Percentiles rank a stretch among this genome's conserved stretches.
These are phyloP conservation scores for Labrus mixtus DNA, from an alignment of 2,113 vertebrate genomes.

Conservation along the genomic window DNA sequence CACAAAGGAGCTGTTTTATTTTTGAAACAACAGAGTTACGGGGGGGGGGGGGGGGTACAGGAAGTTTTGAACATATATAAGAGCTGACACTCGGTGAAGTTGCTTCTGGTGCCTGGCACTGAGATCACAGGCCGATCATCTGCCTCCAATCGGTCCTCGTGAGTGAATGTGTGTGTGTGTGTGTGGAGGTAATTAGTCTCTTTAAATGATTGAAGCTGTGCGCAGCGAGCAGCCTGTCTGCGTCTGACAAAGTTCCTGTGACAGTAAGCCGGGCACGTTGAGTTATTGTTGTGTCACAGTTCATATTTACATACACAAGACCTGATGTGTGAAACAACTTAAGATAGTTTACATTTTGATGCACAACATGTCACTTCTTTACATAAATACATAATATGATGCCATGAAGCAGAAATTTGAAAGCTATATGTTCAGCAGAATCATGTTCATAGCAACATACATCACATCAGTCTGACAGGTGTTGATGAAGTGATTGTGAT, in stretches of 20 bases:
- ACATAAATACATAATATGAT: too few relatives aligned
- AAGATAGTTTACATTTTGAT: too few relatives aligned
- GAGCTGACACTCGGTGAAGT: slow-evolving; percentile 31
- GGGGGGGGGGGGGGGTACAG: too few relatives aligned
- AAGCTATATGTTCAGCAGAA: too few relatives aligned
- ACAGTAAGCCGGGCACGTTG: slow-evolving; percentile 14
- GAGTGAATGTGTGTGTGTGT: slow-evolving; percentile 31
- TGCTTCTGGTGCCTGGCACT: slow-evolving; percentile 53
- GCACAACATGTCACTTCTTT: too few relatives aligned
- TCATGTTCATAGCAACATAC: too few relatives aligned
- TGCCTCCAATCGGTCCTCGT: slow-evolving; percentile 64
- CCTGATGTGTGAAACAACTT: too few relatives aligned
- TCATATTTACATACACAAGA: background rate
- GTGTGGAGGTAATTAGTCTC: slow-evolving; percentile 61
- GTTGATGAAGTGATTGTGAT: too few relatives aligned
- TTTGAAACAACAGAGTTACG: slow-evolving; percentile 5
- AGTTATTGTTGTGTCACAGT: background rate
- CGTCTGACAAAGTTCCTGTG: slow-evolving; percentile 30
- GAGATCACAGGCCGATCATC: slow-evolving; percentile 65
- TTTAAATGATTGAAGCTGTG: slow-evolving; percentile 53
- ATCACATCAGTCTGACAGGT: too few relatives aligned
- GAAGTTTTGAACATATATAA: slow-evolving; percentile 26
- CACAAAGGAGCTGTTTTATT: slow-evolving; percentile 1
- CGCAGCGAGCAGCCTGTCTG: slow-evolving; percentile 17
- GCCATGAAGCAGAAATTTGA: too few relatives aligned